A percentile compares a stretch with the other conserved stretches of the same genome.
phyloP scores from a whole-genome alignment of 2,797 vertebrate species.

The Caiman crocodilus region DNA sequence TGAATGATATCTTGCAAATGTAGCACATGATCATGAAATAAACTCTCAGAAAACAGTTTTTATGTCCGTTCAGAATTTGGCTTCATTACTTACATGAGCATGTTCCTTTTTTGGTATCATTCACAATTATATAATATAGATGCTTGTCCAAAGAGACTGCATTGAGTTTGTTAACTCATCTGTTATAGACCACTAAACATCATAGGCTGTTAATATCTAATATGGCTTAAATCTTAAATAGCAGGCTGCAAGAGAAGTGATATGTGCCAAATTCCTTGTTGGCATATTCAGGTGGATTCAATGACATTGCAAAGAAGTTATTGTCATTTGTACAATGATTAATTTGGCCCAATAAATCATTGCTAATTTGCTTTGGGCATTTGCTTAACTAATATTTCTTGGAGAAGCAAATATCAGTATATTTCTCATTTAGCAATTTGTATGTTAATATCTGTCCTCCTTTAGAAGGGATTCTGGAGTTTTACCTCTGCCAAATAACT shows the following conservation, averaged over 20 bases:
- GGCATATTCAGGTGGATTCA: neutral
- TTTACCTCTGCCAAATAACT: neutral
- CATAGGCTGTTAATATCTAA: neutral
- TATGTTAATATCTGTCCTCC: neutral
- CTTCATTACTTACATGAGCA: neutral
- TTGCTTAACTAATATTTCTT: neutral
- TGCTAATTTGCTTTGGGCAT: neutral
- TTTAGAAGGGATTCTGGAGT: constrained; percentile 21
- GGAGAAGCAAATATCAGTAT: neutral
- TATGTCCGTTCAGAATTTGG: neutral
- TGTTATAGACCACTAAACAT: neutral
- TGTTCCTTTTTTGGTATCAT: neutral
- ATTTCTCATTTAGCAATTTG: neutral
- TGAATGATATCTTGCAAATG: neutral
- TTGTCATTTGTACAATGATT: neutral
- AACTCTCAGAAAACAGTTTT: neutral
- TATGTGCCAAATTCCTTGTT: neutral
- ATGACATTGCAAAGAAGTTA: neutral
- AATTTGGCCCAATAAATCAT: neutral
- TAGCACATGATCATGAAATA: neutral
- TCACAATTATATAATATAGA: neutral
- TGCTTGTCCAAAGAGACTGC: neutral
- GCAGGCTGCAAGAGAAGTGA: neutral
- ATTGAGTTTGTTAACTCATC: neutral
- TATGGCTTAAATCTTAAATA: neutral